Base-by-base conservation (phyloP, 2,888 invertebrate genomes). In the Anthrax anthrax region DNA sequence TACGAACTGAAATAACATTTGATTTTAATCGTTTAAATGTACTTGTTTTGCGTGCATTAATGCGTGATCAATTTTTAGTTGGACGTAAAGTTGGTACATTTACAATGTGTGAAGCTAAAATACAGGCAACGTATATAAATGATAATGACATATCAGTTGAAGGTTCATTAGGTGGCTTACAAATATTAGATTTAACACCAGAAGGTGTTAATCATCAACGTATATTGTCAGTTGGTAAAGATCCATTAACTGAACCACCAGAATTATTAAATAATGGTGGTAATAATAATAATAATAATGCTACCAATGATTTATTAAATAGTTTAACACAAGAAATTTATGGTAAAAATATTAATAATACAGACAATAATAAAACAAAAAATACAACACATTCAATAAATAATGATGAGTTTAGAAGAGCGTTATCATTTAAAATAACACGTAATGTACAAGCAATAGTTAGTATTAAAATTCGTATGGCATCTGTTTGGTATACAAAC, bases 51-150 rank as follows among this genome's bases (percentile, higher is more conserved):
- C 75, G 92, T 49, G 88, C 88, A 1, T 77, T 85, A 1, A 72
- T 84, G 58, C 79, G 78, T 54, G 83, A 83, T 52, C 81, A 80
- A 39, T 70, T 72, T 53, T 67, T 82, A 43, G 73, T 80, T 29
- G 90, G 87, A 0, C 77, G 84, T 55, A 95, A 95, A 73, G 87
- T 95, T 50, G 92, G 92, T 48, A 95, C 94, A 0, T 89, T 92
- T 17, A 94, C 92, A 14, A 79, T 95, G 77, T 82, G 83, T 50
- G 88, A 88, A 62, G 92, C 94, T 1, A 80, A 82, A 64, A 86
- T 95, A 55, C 84, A 89, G 66, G 89, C 90, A 14, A 82, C 82
- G 4, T n/a, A n/a, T n/a, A n/a, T n/a, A n/a, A 67, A 89, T 41
- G 82, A 86, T 70, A 61, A 72, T 59, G 62, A 71, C 50, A 67